Evolutionary conservation across 2,888 invertebrate species (phyloP), one percentile per base, ranked within the genome.

Genomic region (Cryptus viduatorius): DNA sequence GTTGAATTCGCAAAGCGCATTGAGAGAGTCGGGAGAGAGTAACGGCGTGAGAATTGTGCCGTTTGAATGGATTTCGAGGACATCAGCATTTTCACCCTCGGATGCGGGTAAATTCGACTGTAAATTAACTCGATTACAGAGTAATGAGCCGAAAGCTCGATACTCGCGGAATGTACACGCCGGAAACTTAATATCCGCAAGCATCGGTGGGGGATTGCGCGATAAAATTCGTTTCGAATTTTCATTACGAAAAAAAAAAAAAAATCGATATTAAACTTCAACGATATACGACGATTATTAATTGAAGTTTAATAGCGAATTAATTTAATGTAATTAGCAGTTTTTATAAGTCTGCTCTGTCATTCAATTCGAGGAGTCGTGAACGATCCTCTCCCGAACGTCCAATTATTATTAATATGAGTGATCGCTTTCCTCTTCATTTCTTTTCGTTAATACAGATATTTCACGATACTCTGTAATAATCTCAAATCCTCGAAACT

Each of bases 121-220:
- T 85, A 82, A 83, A 86, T 86, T 85, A 85, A 83, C 78, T 68
- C 78, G 69, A 80, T 86, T 86, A 85, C 80, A 72, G 82, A 77
- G 76, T 85, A 85, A 86, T 83, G 85, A 86, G 83, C 83, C 77
- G 65, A 82, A 56, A 72, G 65, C 69, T 14, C 56, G 42, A 53
- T 46, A 37, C 61, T 16, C 31, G 56, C 12, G 56, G 1, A 67
- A 59, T 59, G 53, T 65, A 14, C 12, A 65, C 79, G 72, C 59
- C 80, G 85, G 81, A 84, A 85, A 86, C 83, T 85, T 86, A 86
- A 85, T 85, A 85, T 85, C 78, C 53, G 46, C 73, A 37, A 67
- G 19, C 65, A 71, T 7, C 50, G 53, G 7, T 56, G 29, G 42
- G 42, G 24, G 19, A 42, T 16, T 10, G 7, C 46, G 14, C 16